Percentiles rank a stretch among this genome's conserved stretches.
phyloP scores from a whole-genome alignment of 2,888 invertebrate genomes.

The Heliconius ismenius region DNA sequence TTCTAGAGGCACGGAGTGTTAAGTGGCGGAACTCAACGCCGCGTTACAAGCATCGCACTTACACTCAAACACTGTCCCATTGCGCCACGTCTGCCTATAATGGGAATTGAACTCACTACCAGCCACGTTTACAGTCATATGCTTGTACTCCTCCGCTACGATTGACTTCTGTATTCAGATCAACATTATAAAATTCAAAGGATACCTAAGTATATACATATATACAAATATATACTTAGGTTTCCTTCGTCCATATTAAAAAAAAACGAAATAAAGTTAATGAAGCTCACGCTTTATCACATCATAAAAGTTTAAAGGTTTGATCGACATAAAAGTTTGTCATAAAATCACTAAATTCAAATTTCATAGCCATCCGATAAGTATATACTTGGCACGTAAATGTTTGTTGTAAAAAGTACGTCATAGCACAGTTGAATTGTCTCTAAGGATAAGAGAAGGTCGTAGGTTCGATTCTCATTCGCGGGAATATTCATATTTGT shows the following conservation, averaged over 20 bases:
- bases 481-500: no score
- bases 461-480: neutral
- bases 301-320: conserved; percentile 20
- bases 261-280: conserved; percentile 8
- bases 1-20: no score
- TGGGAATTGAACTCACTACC: no score
- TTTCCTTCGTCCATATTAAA: neutral
- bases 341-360: conserved; percentile 23
- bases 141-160: no score
- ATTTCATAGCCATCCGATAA: conserved; percentile 11
- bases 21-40: no score
- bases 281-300: conserved; percentile 21
- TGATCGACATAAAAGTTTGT: conserved; percentile 17
- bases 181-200: no score
- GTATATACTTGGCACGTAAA: neutral
- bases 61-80: no score
- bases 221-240: neutral
- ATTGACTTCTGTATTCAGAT: no score
- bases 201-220: neutral
- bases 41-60: no score
- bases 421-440: neutral
- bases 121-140: no score
- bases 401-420: neutral
- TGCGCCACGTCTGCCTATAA: no score
- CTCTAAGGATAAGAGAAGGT: neutral